Evolutionary conservation across 2,888 invertebrate genomes (phyloP), one percentile per base, ranked within the genome.

Genomic region (Aproaerema taeniolella): DNA sequence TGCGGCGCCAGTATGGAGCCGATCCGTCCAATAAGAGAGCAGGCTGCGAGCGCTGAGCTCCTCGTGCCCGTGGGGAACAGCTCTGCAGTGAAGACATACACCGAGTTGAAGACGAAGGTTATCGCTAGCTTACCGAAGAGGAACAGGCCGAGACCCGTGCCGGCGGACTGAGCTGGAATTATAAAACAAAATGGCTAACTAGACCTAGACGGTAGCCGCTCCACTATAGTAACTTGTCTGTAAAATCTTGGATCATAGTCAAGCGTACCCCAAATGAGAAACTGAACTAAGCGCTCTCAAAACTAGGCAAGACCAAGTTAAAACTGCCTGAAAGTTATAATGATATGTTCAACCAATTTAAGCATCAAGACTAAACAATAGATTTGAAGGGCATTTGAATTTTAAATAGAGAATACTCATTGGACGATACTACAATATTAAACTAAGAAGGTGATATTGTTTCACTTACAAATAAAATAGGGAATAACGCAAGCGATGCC

Each of bases 1-100:
- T 92, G 92, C 25, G 93, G 92, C 16, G 93, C 92, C 38, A 91
- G 67, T 63, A 92, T 89, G 10, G 91, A 91, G 9, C 93, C 93
- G 42, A 92, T 51, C 9, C 92, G 85, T 30, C 92, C 93, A 50
- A 91, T 87, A 80, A 92, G 91, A 33, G 92, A 91, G 69, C 91
- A 91, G 34, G 90, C 86, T 2, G 91, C 90, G 33, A 93, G 81
- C 49, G 91, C 82, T 11, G 91, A 90, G 58, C 90, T 90, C 39
- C 93, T 88, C 37, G 89, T 74, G 45, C 80, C 83, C 32, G 93
- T 93, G 7, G 93, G 93, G 68, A 92, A 93, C 70, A 93, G 80
- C 74, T 93, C 93, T 28, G 91, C 88, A 25, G 92, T 91, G 67
- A 89, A 91, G 60, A 92, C 88, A 72, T 92, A 92, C 51, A 91